Evolutionary conservation across 1,140 invertebrate species (phyloP).

Genomic region (Drosophila santomea): DNA sequence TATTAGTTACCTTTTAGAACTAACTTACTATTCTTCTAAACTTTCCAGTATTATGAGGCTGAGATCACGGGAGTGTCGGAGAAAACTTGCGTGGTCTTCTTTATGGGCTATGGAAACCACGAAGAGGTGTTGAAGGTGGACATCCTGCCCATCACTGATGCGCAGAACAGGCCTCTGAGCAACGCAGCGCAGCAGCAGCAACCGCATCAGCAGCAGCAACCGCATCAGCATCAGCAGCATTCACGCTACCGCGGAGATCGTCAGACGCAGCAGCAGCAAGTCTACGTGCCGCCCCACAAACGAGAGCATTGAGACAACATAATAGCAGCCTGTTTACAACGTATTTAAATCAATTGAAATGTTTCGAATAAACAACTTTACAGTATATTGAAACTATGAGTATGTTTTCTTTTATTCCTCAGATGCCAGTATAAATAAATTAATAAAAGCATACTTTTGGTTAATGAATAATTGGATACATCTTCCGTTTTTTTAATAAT

Average conservation of each 20-base stretch:
- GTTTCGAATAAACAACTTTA: constrained; percentile 54
- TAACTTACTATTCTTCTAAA: background rate
- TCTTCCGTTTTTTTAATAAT: too few species aligned
- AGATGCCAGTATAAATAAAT: background rate
- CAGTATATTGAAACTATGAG: constrained; percentile 28
- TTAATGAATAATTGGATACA: too few species aligned
- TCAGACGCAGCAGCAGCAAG: constrained; percentile 68
- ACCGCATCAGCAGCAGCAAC: constrained; percentile 14
- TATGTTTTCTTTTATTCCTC: background rate
- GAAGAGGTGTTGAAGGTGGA: constrained; percentile 93
- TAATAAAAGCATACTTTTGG: too few species aligned
- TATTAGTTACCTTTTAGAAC: background rate
- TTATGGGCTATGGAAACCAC: constrained; percentile 94
- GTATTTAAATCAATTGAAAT: constrained; percentile 64
- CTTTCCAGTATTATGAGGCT: constrained; percentile 92
- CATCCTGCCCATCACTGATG: constrained; percentile 89
- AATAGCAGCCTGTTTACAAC: constrained; percentile 14
- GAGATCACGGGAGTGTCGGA: constrained; percentile 91
- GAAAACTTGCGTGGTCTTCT: constrained; percentile 93
- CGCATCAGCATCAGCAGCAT: constrained; percentile 30
- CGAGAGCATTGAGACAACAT: constrained; percentile 60
- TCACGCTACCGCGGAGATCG: constrained; percentile 76
- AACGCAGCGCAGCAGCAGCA: constrained; percentile 41
- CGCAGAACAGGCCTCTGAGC: constrained; percentile 66
- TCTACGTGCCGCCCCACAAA: constrained; percentile 85